Percentiles rank a stretch among this genome's conserved stretches.
Evolutionary conservation across 2,113 vertebrate genomes (phyloP).

Genomic region (Dipodomys stephensi): DNA sequence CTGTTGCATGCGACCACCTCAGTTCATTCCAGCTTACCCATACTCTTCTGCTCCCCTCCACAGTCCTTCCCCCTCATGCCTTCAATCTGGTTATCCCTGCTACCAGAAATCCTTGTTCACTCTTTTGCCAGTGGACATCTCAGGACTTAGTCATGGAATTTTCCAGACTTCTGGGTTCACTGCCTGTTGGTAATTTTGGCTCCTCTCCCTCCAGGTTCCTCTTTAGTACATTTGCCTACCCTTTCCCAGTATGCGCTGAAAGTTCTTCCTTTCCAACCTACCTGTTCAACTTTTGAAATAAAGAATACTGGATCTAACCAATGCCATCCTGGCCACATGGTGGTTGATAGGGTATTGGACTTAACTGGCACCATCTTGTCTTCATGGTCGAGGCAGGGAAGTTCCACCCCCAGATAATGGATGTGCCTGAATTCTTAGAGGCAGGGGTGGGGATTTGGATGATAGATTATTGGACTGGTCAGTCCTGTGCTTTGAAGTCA

Average conservation of each 20-base stretch:
- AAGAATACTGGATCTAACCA: too few species aligned
- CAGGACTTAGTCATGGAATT: neutral
- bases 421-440: too few species aligned
- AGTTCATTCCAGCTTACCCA: neutral
- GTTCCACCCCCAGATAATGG: too few species aligned
- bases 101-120: neutral
- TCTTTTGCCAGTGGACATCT: neutral
- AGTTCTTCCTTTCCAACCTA: neutral
- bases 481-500: too few species aligned
- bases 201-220: neutral
- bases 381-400: too few species aligned
- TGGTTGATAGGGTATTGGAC: too few species aligned
- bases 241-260: neutral
- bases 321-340: too few species aligned
- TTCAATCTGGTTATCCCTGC: too few species aligned
- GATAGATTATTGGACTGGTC: too few species aligned
- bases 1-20: accelerated
- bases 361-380: too few species aligned
- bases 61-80: neutral
- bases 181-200: neutral
- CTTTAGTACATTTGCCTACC: neutral
- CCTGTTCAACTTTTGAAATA: neutral
- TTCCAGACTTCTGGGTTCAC: neutral
- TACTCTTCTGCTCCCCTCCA: neutral
- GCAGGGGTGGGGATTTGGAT: too few species aligned